Percentiles rank a stretch among this genome's conserved stretches.
Conservation (phyloP, 2,888 invertebrate species). For the Chouioia cunea region DNA sequence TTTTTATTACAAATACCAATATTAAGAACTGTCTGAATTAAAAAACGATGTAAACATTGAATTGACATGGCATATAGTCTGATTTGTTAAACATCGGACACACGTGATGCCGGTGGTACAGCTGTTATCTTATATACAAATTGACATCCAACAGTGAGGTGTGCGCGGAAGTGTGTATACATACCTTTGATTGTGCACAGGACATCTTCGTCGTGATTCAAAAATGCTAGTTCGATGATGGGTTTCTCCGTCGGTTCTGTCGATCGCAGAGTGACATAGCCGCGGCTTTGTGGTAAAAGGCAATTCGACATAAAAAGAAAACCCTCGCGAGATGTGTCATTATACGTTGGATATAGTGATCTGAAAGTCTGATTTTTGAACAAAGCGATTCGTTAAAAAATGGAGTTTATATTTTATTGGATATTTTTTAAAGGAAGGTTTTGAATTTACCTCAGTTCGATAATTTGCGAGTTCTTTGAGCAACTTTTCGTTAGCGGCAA, state of each 20-base stretch:
- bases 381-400: constrained; percentile 36
- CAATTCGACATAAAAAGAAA: constrained; percentile 78
- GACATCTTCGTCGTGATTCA: constrained; percentile 75
- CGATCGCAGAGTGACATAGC: constrained; percentile 74
- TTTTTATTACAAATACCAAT: too few species aligned
- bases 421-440: too few species aligned
- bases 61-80: too few species aligned
- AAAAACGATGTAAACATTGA: too few species aligned
- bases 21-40: too few species aligned
- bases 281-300: constrained; percentile 79
- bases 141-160: too few species aligned
- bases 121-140: too few species aligned
- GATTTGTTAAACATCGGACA: too few species aligned
- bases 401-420: too few species aligned
- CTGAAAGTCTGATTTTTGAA: constrained; percentile 73
- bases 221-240: constrained; percentile 81
- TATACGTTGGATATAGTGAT: constrained; percentile 76
- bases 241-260: constrained; percentile 75
- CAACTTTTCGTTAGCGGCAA: constrained; percentile 78
- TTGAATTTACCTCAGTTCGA: constrained; percentile 74
- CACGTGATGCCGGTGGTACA: too few species aligned
- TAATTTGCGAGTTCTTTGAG: constrained; percentile 78
- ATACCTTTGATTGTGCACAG: constrained; percentile 74
- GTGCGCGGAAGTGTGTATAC: not conserved
- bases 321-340: constrained; percentile 76